Percentiles rank a stretch among this genome's conserved stretches.
Evolutionary conservation across 2,113 vertebrate genomes (phyloP).

Genomic region (Prietella phreatophila): DNA sequence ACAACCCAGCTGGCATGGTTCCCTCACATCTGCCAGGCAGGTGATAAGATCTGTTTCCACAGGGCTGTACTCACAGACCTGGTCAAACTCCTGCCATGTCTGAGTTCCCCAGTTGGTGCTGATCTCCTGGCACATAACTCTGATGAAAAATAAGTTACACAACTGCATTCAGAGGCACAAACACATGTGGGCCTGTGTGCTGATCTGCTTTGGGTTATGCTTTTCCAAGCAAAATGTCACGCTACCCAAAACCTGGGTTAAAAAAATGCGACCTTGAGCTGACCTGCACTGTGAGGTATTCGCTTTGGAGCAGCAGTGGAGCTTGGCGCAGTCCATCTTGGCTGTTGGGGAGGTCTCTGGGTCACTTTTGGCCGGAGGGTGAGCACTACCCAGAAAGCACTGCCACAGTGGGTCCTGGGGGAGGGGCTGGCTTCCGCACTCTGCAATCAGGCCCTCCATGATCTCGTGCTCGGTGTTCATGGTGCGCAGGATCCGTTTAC

Average conservation of each 20-base stretch:
- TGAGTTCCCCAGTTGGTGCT: slow-evolving; percentile 97
- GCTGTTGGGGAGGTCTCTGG: slow-evolving; percentile 85
- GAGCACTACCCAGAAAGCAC: slow-evolving; percentile 90
- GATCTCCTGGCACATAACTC: slow-evolving; percentile 92
- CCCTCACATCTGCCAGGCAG: slow-evolving; percentile 93
- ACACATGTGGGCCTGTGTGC: neutral
- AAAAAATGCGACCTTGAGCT: slow-evolving; percentile 38
- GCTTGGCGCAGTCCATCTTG: slow-evolving; percentile 92
- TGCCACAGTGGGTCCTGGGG: slow-evolving; percentile 99
- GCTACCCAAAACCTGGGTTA: neutral
- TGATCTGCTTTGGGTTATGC: neutral
- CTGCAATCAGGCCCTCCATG: slow-evolving; percentile 90
- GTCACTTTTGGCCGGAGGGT: slow-evolving; percentile 80
- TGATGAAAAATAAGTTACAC: slow-evolving; percentile 57
- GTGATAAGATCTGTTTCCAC: slow-evolving; percentile 91
- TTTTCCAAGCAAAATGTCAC: neutral
- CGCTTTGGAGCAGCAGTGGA: slow-evolving; percentile 97
- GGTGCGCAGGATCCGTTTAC: slow-evolving; percentile 89
- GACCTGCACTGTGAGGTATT: slow-evolving; percentile 94
- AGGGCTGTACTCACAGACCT: slow-evolving; percentile 91
- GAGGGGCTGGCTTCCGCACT: slow-evolving; percentile 90
- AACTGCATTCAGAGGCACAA: neutral
- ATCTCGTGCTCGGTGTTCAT: slow-evolving; percentile 97
- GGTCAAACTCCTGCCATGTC: slow-evolving; percentile 97
- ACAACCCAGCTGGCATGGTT: slow-evolving; percentile 97